A percentile compares a stretch with the other conserved stretches of the same genome.
phyloP scores from a whole-genome alignment of 2,113 vertebrate genomes.

The Mus spicilegus region DNA sequence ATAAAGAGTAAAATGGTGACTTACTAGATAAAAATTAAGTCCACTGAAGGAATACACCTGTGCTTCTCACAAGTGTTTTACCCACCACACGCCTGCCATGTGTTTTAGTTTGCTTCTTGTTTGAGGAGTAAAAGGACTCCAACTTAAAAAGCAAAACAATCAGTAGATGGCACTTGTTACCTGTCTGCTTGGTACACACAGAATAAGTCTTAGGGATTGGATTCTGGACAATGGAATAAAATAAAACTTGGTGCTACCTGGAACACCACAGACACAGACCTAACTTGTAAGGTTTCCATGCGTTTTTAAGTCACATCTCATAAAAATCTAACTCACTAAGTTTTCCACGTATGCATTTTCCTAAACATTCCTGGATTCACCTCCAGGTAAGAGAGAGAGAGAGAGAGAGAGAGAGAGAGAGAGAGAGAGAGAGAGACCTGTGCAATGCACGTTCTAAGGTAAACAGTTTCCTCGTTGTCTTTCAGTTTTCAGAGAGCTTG shows the following conservation, averaged over 20 bases:
- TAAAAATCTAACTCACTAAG: slow-evolving; percentile 33
- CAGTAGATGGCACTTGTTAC: slow-evolving; percentile 67
- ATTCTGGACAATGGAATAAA: background rate
- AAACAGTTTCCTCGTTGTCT: background rate
- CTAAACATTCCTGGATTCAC: slow-evolving; percentile 27
- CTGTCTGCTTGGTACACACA: slow-evolving; percentile 27
- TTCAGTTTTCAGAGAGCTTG: slow-evolving; percentile 37
- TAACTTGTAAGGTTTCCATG: background rate
- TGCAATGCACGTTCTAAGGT: background rate
- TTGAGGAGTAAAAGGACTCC: slow-evolving; percentile 1
- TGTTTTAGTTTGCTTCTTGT: slow-evolving; percentile 52
- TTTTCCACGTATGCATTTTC: background rate
- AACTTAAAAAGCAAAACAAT: slow-evolving; percentile 41
- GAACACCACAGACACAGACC: background rate
- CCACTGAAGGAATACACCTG: slow-evolving; percentile 14
- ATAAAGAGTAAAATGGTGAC: background rate
- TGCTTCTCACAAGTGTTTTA: background rate
- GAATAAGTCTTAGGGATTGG: slow-evolving; percentile 4
- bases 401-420: slow-evolving; percentile 40
- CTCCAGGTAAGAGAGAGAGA: slow-evolving; percentile 18
- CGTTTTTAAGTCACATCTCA: slow-evolving; percentile 18
- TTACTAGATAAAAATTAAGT: slow-evolving; percentile 32
- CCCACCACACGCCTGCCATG: background rate
- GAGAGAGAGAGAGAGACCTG: slow-evolving; percentile 33
- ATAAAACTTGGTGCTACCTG: background rate